A percentile compares a stretch with the other conserved stretches of the same genome.
Evolutionary conservation across 1,140 invertebrate species (phyloP).

Genomic region (Phthorimaea operculella): DNA sequence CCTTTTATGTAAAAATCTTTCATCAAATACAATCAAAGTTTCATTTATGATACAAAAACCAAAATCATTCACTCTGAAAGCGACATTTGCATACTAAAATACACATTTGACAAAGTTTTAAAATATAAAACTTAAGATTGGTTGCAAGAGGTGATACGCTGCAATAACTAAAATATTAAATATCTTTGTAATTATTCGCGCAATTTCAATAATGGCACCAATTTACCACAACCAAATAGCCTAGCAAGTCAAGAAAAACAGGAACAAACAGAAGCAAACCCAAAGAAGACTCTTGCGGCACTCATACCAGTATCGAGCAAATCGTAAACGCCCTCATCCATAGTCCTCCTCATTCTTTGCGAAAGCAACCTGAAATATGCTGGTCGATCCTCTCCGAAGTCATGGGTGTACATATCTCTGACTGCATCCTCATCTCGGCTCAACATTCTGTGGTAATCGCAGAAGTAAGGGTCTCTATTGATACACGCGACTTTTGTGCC

Average conservation of each 20-base stretch:
- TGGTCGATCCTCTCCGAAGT: constrained; percentile 43
- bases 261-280: constrained; percentile 4
- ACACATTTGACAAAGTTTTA: no score
- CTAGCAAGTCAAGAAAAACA: background rate
- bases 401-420: constrained; percentile 28
- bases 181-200: no score
- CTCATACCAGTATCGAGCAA: constrained; percentile 42
- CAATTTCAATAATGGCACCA: no score
- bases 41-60: no score
- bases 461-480: constrained; percentile 32
- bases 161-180: no score
- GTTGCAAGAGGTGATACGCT: constrained; percentile 1
- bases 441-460: constrained; percentile 37
- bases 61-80: no score
- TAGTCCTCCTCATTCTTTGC: constrained; percentile 43
- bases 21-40: no score
- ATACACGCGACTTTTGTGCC: constrained; percentile 33
- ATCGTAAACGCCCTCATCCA: constrained; percentile 42
- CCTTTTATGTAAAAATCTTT: no score
- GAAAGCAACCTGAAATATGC: constrained; percentile 45
- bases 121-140: background rate
- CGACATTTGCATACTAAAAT: no score
- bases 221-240: no score
- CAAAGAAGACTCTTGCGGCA: constrained; percentile 9
- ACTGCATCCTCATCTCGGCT: constrained; percentile 17